Base-by-base conservation (phyloP, 2,113 vertebrate genomes). In the Lamprotornis superbus region DNA sequence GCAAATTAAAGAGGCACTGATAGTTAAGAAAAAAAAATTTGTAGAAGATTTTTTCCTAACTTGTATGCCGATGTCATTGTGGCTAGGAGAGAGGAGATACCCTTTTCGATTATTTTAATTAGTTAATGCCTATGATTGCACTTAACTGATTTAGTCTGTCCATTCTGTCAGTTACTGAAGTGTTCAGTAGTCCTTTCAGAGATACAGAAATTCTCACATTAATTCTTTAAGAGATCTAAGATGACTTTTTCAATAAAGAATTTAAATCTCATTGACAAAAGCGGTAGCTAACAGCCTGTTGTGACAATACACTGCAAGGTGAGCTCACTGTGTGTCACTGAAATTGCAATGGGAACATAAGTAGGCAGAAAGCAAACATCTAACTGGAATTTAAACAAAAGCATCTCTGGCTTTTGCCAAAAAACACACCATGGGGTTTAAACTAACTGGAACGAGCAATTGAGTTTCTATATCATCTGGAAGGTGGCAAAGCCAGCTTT, bases 341-440 rank as follows among this genome's bases (percentile, higher is more conserved):
- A 70, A 94, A 39, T 50, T 89, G 67, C 33, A 56, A 0, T 28
- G n/a, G 74, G 44, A 91, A 13, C 46, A 11, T 28, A 94, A 94
- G 65, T 37, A 89, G 81, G 61, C 91, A 94, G 93, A 91, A 95
- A 84, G 69, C 53, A 92, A 71, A 87, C 78, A 78, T 55, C 81
- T 53, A 60, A 77, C 80, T 95, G 95, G 89, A 95, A 82, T 94
- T 82, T 61, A 64, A 92, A 80, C 81, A 84, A 40, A 90, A 95
- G 73, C 35, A 49, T 95, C 40, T 85, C 56, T 83, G 68, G 4
- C 56, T 92, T 49, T 81, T 92, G 91, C 76, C 79, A 95, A 64
- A 77, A 86, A 71, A 8, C 37, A 63, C 55, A 24, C 67, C 55
- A 42, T 59, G 35, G 52, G 18, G 55, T 92, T 93, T 91, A 39